A percentile compares a stretch with the other conserved stretches of the same genome.
phyloP scores from a whole-genome alignment of 2,888 invertebrate species.

The Chymomyza fuscimana region DNA sequence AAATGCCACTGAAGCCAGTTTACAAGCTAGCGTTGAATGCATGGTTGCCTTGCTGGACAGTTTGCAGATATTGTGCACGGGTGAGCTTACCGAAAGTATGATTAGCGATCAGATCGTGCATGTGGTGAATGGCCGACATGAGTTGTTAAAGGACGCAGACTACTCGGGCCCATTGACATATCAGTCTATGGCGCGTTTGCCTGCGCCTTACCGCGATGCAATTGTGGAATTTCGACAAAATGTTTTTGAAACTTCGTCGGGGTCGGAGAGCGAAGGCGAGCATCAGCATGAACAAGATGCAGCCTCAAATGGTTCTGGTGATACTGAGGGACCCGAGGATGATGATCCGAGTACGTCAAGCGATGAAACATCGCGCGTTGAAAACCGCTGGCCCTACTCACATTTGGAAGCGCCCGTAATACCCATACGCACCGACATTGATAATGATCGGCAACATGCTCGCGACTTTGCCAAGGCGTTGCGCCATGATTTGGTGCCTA shows the following conservation, averaged over 20 bases:
- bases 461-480: conserved; percentile 90
- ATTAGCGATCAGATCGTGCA: conserved; percentile 81
- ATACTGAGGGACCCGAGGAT: conserved; percentile 86
- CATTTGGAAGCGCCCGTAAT: conserved; percentile 79
- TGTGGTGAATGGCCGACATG: conserved; percentile 85
- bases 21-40: conserved; percentile 90
- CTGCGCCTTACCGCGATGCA: conserved; percentile 89
- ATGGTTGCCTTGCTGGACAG: conserved; percentile 91
- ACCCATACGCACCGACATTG: conserved; percentile 83
- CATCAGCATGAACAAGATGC: conserved; percentile 85
- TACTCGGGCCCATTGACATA: conserved; percentile 92
- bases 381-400: conserved; percentile 80
- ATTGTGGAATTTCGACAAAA: conserved; percentile 85
- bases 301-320: conserved; percentile 87
- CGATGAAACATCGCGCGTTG: conserved; percentile 78
- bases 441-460: conserved; percentile 92
- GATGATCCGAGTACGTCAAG: conserved; percentile 81
- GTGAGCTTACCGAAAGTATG: conserved; percentile 84
- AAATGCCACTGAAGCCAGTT: conserved; percentile 86
- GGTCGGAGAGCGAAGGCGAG: conserved; percentile 85
- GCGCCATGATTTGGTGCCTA: conserved; percentile 87
- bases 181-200: conserved; percentile 89
- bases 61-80: conserved; percentile 90
- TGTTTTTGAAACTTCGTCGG: conserved; percentile 82
- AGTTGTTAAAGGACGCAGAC: conserved; percentile 86